A percentile compares a stretch with the other conserved stretches of the same genome.
These are phyloP conservation scores for Andrena dorsata DNA, from an alignment of 2,888 invertebrate genomes.

Conservation along the genomic window DNA sequence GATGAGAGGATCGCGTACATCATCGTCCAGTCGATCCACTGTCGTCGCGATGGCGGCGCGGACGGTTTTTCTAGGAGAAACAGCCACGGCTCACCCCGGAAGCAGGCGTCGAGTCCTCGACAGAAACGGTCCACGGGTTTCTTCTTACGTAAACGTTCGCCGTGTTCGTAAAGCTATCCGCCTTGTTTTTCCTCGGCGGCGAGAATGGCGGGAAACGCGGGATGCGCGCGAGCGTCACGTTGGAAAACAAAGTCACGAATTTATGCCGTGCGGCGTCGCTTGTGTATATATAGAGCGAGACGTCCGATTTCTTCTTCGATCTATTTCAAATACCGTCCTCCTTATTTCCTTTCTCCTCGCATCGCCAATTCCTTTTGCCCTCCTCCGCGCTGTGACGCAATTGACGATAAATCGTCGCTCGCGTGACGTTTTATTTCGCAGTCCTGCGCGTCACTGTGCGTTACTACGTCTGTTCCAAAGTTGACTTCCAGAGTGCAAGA, in stretches of 20 bases:
- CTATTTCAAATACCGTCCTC: conserved; percentile 18
- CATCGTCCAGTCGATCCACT: background rate
- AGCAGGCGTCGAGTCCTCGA: conserved; percentile 8
- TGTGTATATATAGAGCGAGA: conserved; percentile 15
- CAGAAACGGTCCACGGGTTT: conserved; percentile 28
- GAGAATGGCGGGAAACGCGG: conserved; percentile 36
- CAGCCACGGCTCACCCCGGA: conserved; percentile 37
- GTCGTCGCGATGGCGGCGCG: background rate
- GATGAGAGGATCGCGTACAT: conserved; percentile 19
- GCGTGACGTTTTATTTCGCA: background rate
- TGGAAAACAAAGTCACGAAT: conserved; percentile 56
- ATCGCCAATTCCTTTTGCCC: background rate
- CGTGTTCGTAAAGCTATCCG: conserved; percentile 49
- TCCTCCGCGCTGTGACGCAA: background rate
- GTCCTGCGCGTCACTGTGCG: background rate
- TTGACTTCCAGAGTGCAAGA: background rate
- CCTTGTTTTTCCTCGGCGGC: conserved; percentile 48
- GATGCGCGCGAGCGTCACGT: conserved; percentile 43
- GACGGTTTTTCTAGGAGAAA: background rate
- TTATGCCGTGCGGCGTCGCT: conserved; percentile 32
- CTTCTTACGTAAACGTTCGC: conserved; percentile 55
- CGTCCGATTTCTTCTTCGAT: conserved; percentile 30
- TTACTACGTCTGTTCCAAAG: background rate
- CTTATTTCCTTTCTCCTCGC: background rate
- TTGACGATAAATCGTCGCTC: background rate